phyloP scores from a whole-genome alignment of 2,888 invertebrate species.

The Cephus runcator region DNA sequence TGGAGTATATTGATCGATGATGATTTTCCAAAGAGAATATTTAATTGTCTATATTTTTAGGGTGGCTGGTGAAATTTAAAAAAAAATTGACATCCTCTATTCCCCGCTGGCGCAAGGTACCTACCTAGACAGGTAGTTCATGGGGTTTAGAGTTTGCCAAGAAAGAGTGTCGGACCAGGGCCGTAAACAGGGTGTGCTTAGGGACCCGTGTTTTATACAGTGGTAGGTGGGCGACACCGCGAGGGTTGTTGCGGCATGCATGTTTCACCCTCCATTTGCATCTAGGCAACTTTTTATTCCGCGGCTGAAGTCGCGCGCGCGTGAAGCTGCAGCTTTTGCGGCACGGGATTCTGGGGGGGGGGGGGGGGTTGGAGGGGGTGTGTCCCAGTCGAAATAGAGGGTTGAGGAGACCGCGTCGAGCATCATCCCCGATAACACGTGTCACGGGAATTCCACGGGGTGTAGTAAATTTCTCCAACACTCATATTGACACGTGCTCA shows the following conservation, averaged over 20 bases:
- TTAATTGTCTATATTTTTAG: background rate
- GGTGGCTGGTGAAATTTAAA: background rate
- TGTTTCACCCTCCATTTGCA: constrained; percentile 49
- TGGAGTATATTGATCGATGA: background rate
- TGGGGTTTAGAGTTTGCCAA: background rate
- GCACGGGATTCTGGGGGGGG: constrained; percentile 18
- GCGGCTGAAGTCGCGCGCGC: constrained; percentile 23
- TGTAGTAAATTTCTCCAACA: constrained; percentile 36
- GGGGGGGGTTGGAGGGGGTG: constrained; percentile 8
- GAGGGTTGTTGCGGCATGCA: constrained; percentile 32
- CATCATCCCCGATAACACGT: constrained; percentile 20
- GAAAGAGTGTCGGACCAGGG: background rate
- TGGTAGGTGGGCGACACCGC: background rate
- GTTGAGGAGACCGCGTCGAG: constrained; percentile 20
- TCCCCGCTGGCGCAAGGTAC: background rate
- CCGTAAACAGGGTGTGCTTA: background rate
- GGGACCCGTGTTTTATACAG: constrained; percentile 1
- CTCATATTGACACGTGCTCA: constrained; percentile 46
- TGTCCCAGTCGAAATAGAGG: background rate
- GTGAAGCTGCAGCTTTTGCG: constrained; percentile 10
- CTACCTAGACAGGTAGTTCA: background rate
- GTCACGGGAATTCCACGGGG: constrained; percentile 34
- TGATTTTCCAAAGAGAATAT: background rate
- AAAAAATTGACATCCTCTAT: background rate
- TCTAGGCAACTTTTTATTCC: constrained; percentile 42